These are phyloP conservation scores for Aulostomus chinensis DNA, from an alignment of 2,797 vertebrate genomes.

Conservation along the genomic window DNA sequence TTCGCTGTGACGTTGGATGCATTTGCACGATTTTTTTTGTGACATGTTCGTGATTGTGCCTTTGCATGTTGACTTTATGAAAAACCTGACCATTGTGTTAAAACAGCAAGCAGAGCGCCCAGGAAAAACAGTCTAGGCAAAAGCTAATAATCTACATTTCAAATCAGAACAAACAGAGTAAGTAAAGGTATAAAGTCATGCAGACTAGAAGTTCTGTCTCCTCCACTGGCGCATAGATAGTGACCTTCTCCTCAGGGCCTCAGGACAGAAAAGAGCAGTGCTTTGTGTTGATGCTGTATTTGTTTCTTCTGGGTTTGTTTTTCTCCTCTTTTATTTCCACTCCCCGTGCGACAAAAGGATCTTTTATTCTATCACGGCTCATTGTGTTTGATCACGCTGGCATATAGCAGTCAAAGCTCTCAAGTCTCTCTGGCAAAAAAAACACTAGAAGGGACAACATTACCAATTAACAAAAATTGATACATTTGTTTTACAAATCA, in stretches of 20 bases:
- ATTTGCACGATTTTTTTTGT: conserved; percentile 2
- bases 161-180: not conserved
- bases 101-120: too few relatives aligned
- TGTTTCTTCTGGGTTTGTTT: conserved; percentile 27
- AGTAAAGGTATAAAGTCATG: too few relatives aligned
- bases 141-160: not conserved
- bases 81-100: too few relatives aligned
- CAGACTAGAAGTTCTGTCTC: too few relatives aligned
- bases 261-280: conserved; percentile 2
- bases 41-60: not conserved
- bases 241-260: not conserved
- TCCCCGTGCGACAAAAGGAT: conserved; percentile 21
- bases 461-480: conserved; percentile 39
- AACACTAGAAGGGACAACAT: conserved; percentile 17
- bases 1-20: conserved; percentile 2
- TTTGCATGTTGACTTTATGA: not conserved
- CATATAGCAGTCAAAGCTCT: conserved; percentile 27
- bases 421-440: conserved; percentile 32
- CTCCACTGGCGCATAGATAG: not conserved
- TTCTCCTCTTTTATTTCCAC: conserved; percentile 6
- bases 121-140: too few relatives aligned
- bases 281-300: conserved; percentile 13
- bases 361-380: conserved; percentile 39
- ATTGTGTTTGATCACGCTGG: conserved; percentile 48
- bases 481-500: conserved; percentile 30